Evolutionary conservation across 2,113 vertebrate species (phyloP).

Genomic region (Nematolebias whitei): DNA sequence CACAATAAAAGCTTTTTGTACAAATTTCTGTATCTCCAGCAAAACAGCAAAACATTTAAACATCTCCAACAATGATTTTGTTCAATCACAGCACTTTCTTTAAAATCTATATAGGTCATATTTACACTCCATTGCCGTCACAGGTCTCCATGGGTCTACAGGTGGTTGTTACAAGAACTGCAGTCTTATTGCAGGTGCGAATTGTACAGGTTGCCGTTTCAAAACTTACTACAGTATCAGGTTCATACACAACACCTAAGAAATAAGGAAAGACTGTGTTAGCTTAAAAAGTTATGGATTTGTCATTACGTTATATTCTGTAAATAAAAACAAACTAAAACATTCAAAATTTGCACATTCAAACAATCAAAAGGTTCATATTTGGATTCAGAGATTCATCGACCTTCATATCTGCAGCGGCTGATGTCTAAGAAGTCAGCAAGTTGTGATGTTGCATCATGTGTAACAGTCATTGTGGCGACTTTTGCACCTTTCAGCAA

Average conservation of each 20-base stretch:
- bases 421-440: constrained; percentile 4
- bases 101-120: background rate
- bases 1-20: no score
- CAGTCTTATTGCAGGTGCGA: constrained; percentile 4
- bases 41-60: no score
- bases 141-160: constrained; percentile 12
- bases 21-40: no score
- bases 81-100: no score
- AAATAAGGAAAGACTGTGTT: background rate
- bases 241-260: background rate
- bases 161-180: background rate
- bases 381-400: background rate
- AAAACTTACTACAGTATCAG: background rate
- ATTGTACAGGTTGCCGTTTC: background rate
- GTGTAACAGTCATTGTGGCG: background rate
- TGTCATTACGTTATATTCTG: no score
- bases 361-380: background rate
- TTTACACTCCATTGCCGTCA: constrained; percentile 7
- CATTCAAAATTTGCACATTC: background rate
- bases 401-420: constrained; percentile 14
- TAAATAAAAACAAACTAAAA: background rate
- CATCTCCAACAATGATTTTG: no score
- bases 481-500: background rate
- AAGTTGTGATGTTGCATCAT: background rate
- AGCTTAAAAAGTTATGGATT: no score